These are phyloP conservation scores for Girardinus metallicus DNA, from an alignment of 2,797 vertebrate species.

Conservation along the genomic window DNA sequence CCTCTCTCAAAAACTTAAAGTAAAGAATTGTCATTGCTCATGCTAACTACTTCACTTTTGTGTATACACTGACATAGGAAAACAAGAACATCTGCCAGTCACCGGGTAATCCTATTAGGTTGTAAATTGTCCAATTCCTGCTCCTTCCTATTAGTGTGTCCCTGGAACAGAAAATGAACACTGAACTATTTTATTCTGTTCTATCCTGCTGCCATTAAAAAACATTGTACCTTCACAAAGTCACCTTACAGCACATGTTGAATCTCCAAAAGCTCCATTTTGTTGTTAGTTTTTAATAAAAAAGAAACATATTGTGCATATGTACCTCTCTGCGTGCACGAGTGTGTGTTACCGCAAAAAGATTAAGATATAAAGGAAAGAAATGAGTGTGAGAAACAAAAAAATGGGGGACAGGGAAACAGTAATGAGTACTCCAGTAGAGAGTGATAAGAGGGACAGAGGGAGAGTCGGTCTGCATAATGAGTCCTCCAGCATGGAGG, in stretches of 20 bases:
- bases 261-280: neutral
- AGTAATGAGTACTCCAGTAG: conserved; percentile 73
- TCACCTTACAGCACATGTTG: neutral
- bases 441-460: conserved; percentile 70
- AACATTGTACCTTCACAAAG: neutral
- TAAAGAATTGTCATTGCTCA: neutral
- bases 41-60: neutral
- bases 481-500: conserved; percentile 69
- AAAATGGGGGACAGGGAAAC: conserved; percentile 51
- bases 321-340: conserved; percentile 4
- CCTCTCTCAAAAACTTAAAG: neutral
- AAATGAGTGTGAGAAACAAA: conserved; percentile 30
- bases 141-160: neutral
- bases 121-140: neutral
- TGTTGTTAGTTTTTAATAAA: conserved; percentile 17
- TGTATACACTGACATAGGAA: neutral
- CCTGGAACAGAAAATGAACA: neutral
- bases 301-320: conserved; percentile 1
- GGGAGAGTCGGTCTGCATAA: conserved; percentile 65
- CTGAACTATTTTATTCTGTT: neutral
- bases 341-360: conserved; percentile 7
- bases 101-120: neutral
- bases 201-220: neutral
- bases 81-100: neutral
- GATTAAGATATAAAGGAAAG: conserved; percentile 53